phyloP scores from a whole-genome alignment of 2,888 invertebrate genomes.

The Chorisops tibialis region DNA sequence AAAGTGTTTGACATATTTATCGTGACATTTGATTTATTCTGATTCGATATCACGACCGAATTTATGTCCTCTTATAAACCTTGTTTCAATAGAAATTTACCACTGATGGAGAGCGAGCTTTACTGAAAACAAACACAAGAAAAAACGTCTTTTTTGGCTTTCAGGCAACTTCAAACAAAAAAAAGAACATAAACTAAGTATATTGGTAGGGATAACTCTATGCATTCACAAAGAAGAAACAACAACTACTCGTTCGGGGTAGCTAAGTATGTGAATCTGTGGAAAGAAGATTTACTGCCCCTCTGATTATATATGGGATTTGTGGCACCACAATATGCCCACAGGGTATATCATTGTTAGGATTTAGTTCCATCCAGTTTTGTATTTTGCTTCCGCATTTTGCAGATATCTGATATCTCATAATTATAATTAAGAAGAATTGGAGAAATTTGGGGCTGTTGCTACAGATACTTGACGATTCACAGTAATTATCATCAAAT shows the following conservation, averaged over 20 bases:
- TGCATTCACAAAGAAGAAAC: conserved; percentile 1
- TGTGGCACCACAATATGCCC: conserved; percentile 18
- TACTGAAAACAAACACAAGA: neutral
- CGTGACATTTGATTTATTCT: conserved; percentile 33
- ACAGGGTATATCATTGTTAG: conserved; percentile 2
- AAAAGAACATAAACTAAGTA: neutral
- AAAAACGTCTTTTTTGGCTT: neutral
- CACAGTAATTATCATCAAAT: no score
- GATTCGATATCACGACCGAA: conserved; percentile 30
- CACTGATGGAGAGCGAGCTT: conserved; percentile 26
- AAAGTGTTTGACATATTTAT: conserved; percentile 34
- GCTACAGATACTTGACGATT: no score
- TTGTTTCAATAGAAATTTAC: conserved; percentile 30
- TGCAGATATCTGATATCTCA: conserved; percentile 6
- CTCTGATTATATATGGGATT: conserved; percentile 13
- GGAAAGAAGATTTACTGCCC: conserved; percentile 13
- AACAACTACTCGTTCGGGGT: neutral
- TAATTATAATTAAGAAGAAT: conserved; percentile 1
- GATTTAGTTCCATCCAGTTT: conserved; percentile 5
- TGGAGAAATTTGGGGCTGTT: no score
- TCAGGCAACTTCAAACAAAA: neutral
- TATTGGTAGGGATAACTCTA: neutral
- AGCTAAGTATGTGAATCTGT: neutral
- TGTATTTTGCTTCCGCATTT: neutral
- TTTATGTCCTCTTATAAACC: conserved; percentile 26